Base-by-base conservation (phyloP, 2,888 invertebrate species). In the Himalopsyche tibetana region DNA sequence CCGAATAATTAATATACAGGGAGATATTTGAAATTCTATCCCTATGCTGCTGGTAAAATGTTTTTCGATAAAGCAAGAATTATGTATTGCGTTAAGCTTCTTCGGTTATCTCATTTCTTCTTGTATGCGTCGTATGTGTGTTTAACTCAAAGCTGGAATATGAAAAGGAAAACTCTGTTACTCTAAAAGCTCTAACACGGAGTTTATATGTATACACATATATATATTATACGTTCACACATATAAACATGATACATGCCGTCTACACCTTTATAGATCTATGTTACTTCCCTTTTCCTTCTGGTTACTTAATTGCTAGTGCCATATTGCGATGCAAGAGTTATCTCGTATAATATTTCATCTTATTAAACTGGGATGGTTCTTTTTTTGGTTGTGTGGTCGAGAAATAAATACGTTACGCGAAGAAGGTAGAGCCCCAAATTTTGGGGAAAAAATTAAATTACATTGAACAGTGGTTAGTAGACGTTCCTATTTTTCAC, bases 221-320 rank as follows among this genome's bases (percentile, higher is more conserved):
- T 9, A 56, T 28, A 63, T 19, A 19, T 11, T 63, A 63, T 19
- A 5, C 19, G 63, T 19, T 19, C 63, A 28, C 28, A 63, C 63
- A 63, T 19, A 28, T 19, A 63, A 51, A 51, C 51, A 51, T 51
- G 63, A n/a, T 63, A 63, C 63, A 63, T 19, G 28, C 51, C 4
- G 15, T 51, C 51, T 51, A 51, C 51, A 51, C 51, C 51, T 51
- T 63, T 63, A 63, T 63, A 28, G 19, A 19, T 63, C n/a, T 28
- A 28, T 63, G 28, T n/a, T 63, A 63, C 63, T n/a, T 63, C 63
- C 63, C 63, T 63, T n/a, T 63, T 63, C n/a, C 19, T 63, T 63
- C 63, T 63, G 63, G 63, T 28, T 63, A 28, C 63, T 28, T 63
- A 63, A 63, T 63, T 63, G 63, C 63, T 63, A 63, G 63, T 63